Conservation (phyloP, 2,888 invertebrate species). For the Pristionchus exspectatus region DNA sequence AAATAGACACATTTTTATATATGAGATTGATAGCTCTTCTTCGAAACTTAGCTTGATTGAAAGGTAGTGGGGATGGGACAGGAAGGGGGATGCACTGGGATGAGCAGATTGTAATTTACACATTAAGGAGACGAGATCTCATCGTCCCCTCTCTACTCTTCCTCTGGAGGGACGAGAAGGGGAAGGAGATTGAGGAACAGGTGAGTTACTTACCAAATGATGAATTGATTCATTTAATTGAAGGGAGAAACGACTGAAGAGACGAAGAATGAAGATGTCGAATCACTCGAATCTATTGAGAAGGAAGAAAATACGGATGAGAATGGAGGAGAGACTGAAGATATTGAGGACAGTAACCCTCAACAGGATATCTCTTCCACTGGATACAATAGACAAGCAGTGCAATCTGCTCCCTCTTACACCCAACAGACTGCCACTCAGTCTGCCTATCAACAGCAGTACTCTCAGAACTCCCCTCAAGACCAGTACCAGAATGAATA, state of each 20-base stretch:
- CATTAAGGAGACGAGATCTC: no score
- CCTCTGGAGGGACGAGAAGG: no score
- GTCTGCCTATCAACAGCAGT: conserved; percentile 16
- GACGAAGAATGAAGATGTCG: neutral
- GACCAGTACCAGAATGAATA: neutral
- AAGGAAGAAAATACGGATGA: conserved; percentile 16
- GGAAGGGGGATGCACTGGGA: no score
- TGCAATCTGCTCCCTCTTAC: neutral
- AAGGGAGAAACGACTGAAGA: no score
- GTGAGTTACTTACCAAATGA: neutral
- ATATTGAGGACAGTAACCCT: conserved; percentile 13
- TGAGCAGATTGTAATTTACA: no score
- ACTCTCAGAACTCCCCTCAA: neutral
- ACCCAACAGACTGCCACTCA: neutral
- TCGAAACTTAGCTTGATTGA: no score
- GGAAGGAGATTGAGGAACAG: neutral
- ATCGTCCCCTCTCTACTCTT: no score
- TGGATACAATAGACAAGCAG: neutral
- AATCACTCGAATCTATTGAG: no score
- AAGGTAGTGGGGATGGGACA: no score
- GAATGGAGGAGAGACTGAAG: conserved; percentile 10
- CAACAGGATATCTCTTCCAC: no score
- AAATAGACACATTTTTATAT: no score
- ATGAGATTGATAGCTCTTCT: no score
- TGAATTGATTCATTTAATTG: neutral